These are phyloP conservation scores for Chlorops oryzae DNA, from an alignment of 1,140 invertebrate genomes.

Conservation along the genomic window DNA sequence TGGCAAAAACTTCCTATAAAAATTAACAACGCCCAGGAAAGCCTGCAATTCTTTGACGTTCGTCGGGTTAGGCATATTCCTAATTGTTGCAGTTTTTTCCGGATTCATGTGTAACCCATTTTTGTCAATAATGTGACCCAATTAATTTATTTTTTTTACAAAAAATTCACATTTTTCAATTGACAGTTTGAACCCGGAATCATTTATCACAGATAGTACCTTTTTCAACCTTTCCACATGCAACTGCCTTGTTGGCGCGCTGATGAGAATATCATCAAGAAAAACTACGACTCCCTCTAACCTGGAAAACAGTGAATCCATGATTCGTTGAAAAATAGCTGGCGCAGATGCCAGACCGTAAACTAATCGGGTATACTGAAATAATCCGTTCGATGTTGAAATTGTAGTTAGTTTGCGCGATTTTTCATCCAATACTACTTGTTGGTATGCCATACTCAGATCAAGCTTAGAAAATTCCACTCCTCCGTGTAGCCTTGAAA, in stretches of 20 bases:
- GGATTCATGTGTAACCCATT: slow-evolving; percentile 20
- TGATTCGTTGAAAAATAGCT: slow-evolving; percentile 29
- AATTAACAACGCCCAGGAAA: slow-evolving; percentile 43
- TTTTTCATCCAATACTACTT: slow-evolving; percentile 18
- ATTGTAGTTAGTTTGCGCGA: slow-evolving; percentile 19
- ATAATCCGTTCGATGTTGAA: slow-evolving; percentile 20
- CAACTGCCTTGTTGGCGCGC: slow-evolving; percentile 2
- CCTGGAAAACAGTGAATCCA: slow-evolving; percentile 24
- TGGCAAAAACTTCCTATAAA: slow-evolving; percentile 35
- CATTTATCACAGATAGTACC: slow-evolving; percentile 20
- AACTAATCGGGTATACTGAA: slow-evolving; percentile 18
- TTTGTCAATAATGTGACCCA: slow-evolving; percentile 30
- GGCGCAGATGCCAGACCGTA: slow-evolving; percentile 25
- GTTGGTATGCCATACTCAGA: slow-evolving; percentile 24
- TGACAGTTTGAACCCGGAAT: slow-evolving; percentile 24
- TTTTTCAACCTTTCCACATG: slow-evolving; percentile 15
- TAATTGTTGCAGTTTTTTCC: slow-evolving; percentile 23
- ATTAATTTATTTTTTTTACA: slow-evolving; percentile 24
- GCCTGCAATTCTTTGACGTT: slow-evolving; percentile 27
- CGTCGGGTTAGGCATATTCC: slow-evolving; percentile 21
- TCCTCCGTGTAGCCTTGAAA: slow-evolving; percentile 19
- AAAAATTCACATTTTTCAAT: slow-evolving; percentile 22
- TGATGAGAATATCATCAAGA: slow-evolving; percentile 30
- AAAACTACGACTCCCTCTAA: slow-evolving; percentile 24
- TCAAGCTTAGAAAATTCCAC: slow-evolving; percentile 24